Evolutionary conservation across 2,888 invertebrate species (phyloP).

Genomic region (Anthrax anthrax): DNA sequence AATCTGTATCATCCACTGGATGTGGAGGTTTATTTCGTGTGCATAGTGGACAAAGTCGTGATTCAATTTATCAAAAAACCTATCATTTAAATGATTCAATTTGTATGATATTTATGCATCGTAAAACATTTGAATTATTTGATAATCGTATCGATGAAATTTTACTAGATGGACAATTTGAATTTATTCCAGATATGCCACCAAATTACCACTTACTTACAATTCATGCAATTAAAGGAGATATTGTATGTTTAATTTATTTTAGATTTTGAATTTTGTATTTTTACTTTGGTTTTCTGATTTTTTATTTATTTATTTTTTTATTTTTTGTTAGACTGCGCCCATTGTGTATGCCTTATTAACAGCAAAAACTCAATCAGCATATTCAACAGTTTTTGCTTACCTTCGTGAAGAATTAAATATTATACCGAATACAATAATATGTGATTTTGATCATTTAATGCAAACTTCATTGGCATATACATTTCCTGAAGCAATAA

Average conservation of each 20-base stretch:
- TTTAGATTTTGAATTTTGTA: too few relatives aligned
- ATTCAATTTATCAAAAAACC: constrained; percentile 18
- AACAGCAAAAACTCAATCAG: constrained; percentile 15
- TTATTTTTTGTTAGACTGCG: constrained; percentile 11
- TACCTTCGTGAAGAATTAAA: constrained; percentile 17
- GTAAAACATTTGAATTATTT: constrained; percentile 16
- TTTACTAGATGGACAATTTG: constrained; percentile 17
- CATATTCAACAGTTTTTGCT: constrained; percentile 15
- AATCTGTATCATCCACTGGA: constrained; percentile 5
- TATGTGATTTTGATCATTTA: constrained; percentile 16
- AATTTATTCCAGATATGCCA: constrained; percentile 14
- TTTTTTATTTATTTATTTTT: too few relatives aligned
- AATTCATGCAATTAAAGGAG: constrained; percentile 17
- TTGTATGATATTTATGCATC: constrained; percentile 19
- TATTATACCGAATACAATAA: constrained; percentile 16
- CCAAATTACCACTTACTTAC: constrained; percentile 16
- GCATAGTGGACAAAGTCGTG: constrained; percentile 16
- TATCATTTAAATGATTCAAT: constrained; percentile 14
- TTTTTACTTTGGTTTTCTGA: too few relatives aligned
- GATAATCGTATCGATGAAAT: constrained; percentile 18
- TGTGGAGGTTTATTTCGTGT: constrained; percentile 16
- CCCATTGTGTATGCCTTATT: constrained; percentile 17
- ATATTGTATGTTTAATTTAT: constrained; percentile 9
- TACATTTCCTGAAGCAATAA: constrained; percentile 17
- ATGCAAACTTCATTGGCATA: constrained; percentile 15